Base-by-base conservation (phyloP, 2,888 invertebrate species). In the Drosophila neonasuta region DNA sequence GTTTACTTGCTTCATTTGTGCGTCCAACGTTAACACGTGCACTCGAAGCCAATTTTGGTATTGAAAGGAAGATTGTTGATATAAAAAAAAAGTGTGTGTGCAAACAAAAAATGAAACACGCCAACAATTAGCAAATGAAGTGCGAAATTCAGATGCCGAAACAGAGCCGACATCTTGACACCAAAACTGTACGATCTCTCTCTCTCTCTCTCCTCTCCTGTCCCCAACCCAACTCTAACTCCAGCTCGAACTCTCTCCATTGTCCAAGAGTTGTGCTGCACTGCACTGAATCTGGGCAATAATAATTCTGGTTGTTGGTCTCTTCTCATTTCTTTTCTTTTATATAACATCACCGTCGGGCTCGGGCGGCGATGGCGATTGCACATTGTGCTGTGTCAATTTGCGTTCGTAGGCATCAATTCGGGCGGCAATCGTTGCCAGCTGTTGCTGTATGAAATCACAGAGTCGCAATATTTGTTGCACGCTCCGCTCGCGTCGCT, bases 341-440 rank as follows among this genome's bases (percentile, higher is more conserved):
- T 77, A 80, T 15, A 80, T 62, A 59, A 63, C 49, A 62, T 80
- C 81, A 6, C 66, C 71, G 15, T 78, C 66, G 13, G 71, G 68
- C 24, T 80, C 65, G 6, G 54, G 75, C 1, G 66, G 46, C 34
- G 71, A 62, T 1, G 58, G 29, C 9, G 49, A 56, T 6, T 55
- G 39, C 0, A 13, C 44, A 30, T 48, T 20, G 5, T 46, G 54
- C 45, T 44, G 51, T 0, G 11, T n/a, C 42, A 67, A 34, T 6
- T 68, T 80, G n/a, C 44, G 13, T 44, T 58, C 66, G 29, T 65
- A 71, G 29, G 30, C 51, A 5, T 65, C 62, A 15, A 78, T 62
- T 49, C 65, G 57, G 7, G 46, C 57, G 13, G 62, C 57, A 11
- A 78, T 55, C 0, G 44, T 54, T 3, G 52, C 44, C 62, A 74